Evolutionary conservation across 1,140 invertebrate species (phyloP).

Genomic region (Scaptomyza graminum): DNA sequence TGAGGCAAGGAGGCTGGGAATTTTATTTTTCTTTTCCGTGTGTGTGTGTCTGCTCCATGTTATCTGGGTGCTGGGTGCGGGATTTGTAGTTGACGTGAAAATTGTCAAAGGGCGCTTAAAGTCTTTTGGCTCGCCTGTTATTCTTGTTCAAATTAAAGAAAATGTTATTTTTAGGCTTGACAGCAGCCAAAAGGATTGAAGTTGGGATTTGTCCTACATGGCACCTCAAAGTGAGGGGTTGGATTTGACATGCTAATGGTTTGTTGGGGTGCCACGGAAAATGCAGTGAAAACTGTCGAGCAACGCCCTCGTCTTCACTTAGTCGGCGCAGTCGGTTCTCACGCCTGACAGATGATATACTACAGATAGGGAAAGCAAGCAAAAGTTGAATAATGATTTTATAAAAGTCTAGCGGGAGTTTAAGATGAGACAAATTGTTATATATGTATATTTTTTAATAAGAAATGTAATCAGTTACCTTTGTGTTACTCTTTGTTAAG

Average conservation of each 20-base stretch:
- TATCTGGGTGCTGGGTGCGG: conserved; percentile 48
- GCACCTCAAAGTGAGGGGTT: conserved; percentile 27
- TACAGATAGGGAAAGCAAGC: background rate
- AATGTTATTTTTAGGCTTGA: conserved; percentile 78
- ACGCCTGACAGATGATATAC: conserved; percentile 47
- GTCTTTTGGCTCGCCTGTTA: conserved; percentile 50
- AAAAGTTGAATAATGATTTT: conserved; percentile 31
- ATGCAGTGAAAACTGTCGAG: conserved; percentile 45
- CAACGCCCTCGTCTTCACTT: conserved; percentile 17
- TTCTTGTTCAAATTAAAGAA: conserved; percentile 65
- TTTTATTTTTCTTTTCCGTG: conserved; percentile 38
- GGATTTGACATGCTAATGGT: conserved; percentile 52
- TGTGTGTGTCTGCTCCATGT: conserved; percentile 47
- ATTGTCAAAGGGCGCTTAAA: conserved; percentile 81
- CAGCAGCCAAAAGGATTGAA: conserved; percentile 71
- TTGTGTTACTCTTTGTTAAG: background rate
- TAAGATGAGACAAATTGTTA: conserved; percentile 36
- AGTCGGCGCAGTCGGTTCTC: conserved; percentile 36
- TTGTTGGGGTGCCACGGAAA: conserved; percentile 25
- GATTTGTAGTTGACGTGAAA: conserved; percentile 78
- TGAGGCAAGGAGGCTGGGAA: conserved; percentile 48
- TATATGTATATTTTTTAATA: conserved; percentile 28
- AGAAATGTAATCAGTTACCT: conserved; percentile 4
- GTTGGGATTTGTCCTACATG: conserved; percentile 34
- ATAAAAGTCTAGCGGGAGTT: conserved; percentile 40